These are phyloP conservation scores for Eristalis intricaria DNA, from an alignment of 2,888 invertebrate species.

Conservation along the genomic window DNA sequence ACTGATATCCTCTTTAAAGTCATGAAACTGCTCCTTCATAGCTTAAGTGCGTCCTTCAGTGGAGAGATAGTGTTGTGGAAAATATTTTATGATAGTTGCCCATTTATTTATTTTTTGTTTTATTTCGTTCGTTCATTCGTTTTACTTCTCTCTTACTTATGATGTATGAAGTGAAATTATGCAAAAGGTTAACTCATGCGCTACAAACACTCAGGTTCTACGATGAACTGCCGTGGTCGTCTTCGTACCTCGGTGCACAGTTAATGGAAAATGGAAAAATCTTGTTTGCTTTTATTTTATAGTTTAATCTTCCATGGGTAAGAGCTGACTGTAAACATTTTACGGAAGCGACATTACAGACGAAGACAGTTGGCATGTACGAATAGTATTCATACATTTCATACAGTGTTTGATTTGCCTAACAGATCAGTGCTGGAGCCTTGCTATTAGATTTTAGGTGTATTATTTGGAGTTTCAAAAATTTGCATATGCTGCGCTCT, in stretches of 20 bases:
- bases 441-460: no score
- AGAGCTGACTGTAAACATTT: background rate
- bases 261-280: conserved; percentile 21
- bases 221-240: background rate
- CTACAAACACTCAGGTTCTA: background rate
- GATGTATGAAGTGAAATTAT: conserved; percentile 28
- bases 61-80: conserved; percentile 5
- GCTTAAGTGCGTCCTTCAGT: conserved; percentile 13
- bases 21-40: conserved; percentile 10
- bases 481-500: no score
- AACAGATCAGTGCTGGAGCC: no score
- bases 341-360: background rate
- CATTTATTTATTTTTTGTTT: conserved; percentile 35
- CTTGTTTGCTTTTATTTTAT: conserved; percentile 16
- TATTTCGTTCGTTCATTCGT: background rate
- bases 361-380: no score
- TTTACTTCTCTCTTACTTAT: conserved; percentile 8
- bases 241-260: background rate
- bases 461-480: no score
- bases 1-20: conserved; percentile 46
- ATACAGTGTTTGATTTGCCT: no score
- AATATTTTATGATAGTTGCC: conserved; percentile 34
- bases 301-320: conserved; percentile 33
- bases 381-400: no score
- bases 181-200: conserved; percentile 17